These are phyloP conservation scores for Dreissena polymorpha DNA, from an alignment of 1,140 invertebrate species.

Conservation along the genomic window DNA sequence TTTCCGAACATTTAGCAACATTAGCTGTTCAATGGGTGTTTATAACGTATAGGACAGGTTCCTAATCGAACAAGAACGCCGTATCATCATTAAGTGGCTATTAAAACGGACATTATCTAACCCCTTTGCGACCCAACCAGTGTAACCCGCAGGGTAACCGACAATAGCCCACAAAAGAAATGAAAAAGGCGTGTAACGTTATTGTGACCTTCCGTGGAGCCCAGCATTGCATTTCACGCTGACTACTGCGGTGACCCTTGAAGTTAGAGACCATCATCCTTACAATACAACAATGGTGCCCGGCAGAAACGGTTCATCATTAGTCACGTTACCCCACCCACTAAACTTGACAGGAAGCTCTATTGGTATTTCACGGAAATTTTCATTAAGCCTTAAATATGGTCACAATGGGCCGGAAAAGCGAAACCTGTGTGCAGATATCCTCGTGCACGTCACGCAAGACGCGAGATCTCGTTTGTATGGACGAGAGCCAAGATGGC, in stretches of 20 bases:
- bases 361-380: constrained; percentile 49
- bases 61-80: neutral
- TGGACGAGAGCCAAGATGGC: constrained; percentile 37
- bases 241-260: constrained; percentile 23
- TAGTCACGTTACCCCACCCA: constrained; percentile 46
- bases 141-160: neutral
- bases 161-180: constrained; percentile 10
- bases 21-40: constrained; percentile 9
- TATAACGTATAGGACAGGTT: constrained; percentile 4
- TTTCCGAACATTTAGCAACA: neutral
- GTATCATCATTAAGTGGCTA: constrained; percentile 10
- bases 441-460: constrained; percentile 46
- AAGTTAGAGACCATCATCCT: constrained; percentile 26
- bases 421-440: constrained; percentile 32
- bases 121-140: constrained; percentile 3
- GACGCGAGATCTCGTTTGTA: neutral
- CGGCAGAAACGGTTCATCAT: constrained; percentile 32
- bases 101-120: constrained; percentile 43
- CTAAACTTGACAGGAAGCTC: constrained; percentile 31
- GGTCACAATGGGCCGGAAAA: constrained; percentile 33
- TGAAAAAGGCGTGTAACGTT: constrained; percentile 29
- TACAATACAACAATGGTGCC: constrained; percentile 23
- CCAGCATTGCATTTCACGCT: constrained; percentile 19
- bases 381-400: constrained; percentile 46
- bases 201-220: constrained; percentile 22